Evolutionary conservation across 2,888 invertebrate species (phyloP).

Genomic region (Mythimna albipuncta): DNA sequence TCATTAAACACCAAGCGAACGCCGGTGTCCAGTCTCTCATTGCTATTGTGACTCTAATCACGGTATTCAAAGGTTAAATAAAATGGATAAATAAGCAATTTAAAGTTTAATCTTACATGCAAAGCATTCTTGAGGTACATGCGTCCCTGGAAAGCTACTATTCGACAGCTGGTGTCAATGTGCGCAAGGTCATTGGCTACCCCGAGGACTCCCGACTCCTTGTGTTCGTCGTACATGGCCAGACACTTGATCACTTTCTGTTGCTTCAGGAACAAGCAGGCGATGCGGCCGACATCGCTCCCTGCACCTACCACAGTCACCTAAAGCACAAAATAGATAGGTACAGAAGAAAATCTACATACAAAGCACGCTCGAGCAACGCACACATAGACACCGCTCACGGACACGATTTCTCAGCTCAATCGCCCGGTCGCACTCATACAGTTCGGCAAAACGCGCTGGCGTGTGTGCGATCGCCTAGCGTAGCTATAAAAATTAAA

Average conservation of each 20-base stretch:
- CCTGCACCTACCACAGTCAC: slow-evolving; percentile 84
- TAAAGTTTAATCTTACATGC: slow-evolving; percentile 67
- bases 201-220: slow-evolving; percentile 77
- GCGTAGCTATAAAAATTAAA: too few species aligned
- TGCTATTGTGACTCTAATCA: too few species aligned
- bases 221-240: slow-evolving; percentile 81
- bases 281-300: slow-evolving; percentile 82
- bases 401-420: too few species aligned
- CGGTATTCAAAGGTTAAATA: too few species aligned
- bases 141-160: slow-evolving; percentile 84
- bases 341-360: too few species aligned
- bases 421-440: too few species aligned
- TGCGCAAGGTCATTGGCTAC: slow-evolving; percentile 83
- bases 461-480: too few species aligned
- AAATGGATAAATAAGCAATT: neutral
- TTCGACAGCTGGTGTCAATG: slow-evolving; percentile 82
- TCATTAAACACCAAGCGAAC: too few species aligned
- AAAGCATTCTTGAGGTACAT: slow-evolving; percentile 77
- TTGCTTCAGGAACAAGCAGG: slow-evolving; percentile 81
- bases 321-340: slow-evolving; percentile 60
- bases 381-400: too few species aligned
- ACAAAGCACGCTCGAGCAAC: too few species aligned
- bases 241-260: slow-evolving; percentile 78
- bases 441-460: too few species aligned
- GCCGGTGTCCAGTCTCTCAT: too few species aligned